Evolutionary conservation across 2,113 vertebrate species (phyloP), one percentile per base, ranked within the genome.

Genomic region (Sardina pilchardus): DNA sequence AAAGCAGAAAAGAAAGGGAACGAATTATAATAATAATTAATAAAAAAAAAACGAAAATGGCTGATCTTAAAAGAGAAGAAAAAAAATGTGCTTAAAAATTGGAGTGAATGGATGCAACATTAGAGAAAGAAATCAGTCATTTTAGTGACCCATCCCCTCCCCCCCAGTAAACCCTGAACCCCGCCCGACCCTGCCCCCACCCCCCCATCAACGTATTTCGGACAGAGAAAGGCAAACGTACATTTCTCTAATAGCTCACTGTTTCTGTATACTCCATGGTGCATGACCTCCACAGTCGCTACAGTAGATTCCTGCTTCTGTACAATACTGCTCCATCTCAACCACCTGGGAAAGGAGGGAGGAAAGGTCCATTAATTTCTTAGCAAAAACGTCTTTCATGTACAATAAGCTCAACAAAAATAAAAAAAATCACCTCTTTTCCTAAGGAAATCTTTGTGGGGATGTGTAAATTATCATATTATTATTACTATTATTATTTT

Each of bases 391-490:
- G 59, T 67, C 63, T 71, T 71, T 71, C 63, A 71, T 71, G 63
- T 71, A 34, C 26, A 71, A 71, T 71, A 71, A 71, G 63, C 63
- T 71, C 63, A 30, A 34, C n/a, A 34, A 71, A 26, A 67, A 59
- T 6, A 59, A 24, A 24, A 67, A 26, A 71, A 30, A 30, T 91
- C 92, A 95, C 93, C 93, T 94, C 94, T 95, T 90, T 95, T 95
- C 94, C 92, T 94, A 94, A 93, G 92, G 93, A 94, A 94, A 94
- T 91, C 89, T 90, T 91, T 89, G 89, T 84, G 85, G 93, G 91
- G 91, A 93, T 93, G 95, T 97, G 96, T 95, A 96, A 94, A 94
- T 95, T 93, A 81, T 90, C 88, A 88, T 93, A 92, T 88, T 84
- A 87, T 83, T 59, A 24, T 71, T 34, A 71, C 10, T 30, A 85